Base-by-base conservation (phyloP, 92 coral and sea anemone species). In the Epizoanthus ramosus region DNA sequence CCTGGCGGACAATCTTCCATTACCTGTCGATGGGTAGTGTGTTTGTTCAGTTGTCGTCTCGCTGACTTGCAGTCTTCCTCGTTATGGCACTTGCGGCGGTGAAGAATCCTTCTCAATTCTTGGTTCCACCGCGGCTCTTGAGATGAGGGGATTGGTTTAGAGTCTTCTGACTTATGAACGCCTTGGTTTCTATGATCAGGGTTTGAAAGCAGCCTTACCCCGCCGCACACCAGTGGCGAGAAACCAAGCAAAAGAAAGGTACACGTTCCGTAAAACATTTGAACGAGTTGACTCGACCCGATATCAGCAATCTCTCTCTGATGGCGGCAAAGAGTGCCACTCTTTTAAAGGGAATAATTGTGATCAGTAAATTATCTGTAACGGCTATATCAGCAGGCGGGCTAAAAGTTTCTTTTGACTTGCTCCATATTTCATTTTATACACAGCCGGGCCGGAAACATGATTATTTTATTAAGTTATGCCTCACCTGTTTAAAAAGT, bases 401-500 rank as follows among this genome's bases (percentile, higher is more conserved):
- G 25, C 18, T n/a, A 75, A 17, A 18, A 19, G 6, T 59, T 21
- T 60, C 43, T 58, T 21, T 73, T 74, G 45, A 66, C 66, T 3
- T 52, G 39, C 82, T 61, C 15, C 71, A 77, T 77, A 21, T 56
- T 69, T 77, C 82, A 61, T 24, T 77, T 77, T 77, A 77, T 77
- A 77, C 71, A 59, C 64, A 61, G 52, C 39, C 47, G 52, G 58
- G 57, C 71, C 82, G 71, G 82, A 77, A 61, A 23, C 82, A 77
- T 77, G 82, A 41, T 77, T 77, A 77, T 77, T 77, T 77, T 77
- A 77, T 77, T 60, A 77, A 77, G 28, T 75, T 18, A 5, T 2
- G 41, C 47, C 60, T 63, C 80, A 77, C 82, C 82, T 77, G 82
- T 39, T 41, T 33, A 3, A 59, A 33, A 60, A 4, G 53, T 23